Evolutionary conservation across 30 jellyfish, hydroid and myxozoan species (phyloP).

Genomic region (Haliclystus octoradiatus): DNA sequence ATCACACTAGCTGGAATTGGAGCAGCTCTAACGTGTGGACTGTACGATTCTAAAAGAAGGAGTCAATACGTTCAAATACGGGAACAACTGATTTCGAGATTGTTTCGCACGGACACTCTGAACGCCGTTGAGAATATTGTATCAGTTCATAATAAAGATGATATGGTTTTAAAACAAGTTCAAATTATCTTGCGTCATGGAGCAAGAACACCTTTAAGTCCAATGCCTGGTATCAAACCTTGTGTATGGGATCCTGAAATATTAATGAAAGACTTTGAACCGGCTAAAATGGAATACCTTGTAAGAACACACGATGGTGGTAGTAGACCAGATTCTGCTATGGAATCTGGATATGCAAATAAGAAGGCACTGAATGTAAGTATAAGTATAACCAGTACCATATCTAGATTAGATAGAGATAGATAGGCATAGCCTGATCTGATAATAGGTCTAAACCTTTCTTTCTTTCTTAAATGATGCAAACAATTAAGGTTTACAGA

Average conservation of each 20-base stretch:
- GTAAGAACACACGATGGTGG: slow-evolving; percentile 40
- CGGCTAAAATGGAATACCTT: slow-evolving; percentile 10
- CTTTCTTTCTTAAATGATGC: not conserved
- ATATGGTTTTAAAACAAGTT: slow-evolving; percentile 24
- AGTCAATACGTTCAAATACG: too few species aligned
- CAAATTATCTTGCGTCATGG: slow-evolving; percentile 56
- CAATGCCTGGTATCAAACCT: slow-evolving; percentile 38
- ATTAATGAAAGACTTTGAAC: slow-evolving; percentile 8
- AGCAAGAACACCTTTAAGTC: slow-evolving; percentile 63
- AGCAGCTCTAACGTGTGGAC: too few species aligned
- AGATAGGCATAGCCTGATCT: not conserved
- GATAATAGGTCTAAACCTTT: not conserved
- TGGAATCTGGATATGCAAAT: slow-evolving; percentile 19
- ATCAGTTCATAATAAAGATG: not conserved
- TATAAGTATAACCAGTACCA: not conserved
- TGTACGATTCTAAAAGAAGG: too few species aligned
- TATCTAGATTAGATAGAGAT: not conserved
- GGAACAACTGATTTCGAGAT: too few species aligned
- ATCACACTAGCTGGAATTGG: too few species aligned
- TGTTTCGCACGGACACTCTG: too few species aligned
- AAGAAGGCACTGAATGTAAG: slow-evolving; percentile 23
- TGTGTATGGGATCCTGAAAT: slow-evolving; percentile 24
- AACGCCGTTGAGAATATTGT: too few species aligned
- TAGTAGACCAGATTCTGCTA: slow-evolving; percentile 28
- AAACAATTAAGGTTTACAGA: too few species aligned